Conservation (phyloP, 2,888 invertebrate species). For the Callyntrura sp. region DNA sequence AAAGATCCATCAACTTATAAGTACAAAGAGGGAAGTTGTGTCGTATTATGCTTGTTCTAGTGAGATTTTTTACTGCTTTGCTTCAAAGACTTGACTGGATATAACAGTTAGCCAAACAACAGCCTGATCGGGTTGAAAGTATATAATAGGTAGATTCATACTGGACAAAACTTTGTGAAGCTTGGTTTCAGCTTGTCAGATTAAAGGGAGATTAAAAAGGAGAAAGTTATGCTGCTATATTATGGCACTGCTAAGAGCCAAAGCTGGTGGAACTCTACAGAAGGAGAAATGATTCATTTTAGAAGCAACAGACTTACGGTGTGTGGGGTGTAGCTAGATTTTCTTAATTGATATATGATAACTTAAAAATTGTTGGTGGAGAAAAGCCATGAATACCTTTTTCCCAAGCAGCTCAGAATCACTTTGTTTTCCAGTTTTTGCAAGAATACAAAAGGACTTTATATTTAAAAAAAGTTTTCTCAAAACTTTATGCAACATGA, state of each 20-base stretch:
- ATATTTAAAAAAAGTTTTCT: no score
- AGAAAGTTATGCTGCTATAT: neutral
- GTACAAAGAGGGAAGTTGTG: neutral
- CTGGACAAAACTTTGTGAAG: slow-evolving; percentile 4
- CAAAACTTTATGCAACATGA: no score
- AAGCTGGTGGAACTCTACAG: slow-evolving; percentile 14
- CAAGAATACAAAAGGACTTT: no score
- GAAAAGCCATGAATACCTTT: slow-evolving; percentile 68
- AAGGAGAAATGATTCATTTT: slow-evolving; percentile 55
- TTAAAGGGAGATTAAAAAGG: slow-evolving; percentile 46
- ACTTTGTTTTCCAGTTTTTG: no score
- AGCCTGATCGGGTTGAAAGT: no score
- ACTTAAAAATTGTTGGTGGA: slow-evolving; percentile 66
- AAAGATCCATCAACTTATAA: neutral
- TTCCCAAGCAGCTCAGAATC: no score
- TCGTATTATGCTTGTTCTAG: no score
- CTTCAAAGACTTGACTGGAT: no score
- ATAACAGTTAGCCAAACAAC: neutral
- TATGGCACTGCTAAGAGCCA: neutral
- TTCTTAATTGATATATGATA: slow-evolving; percentile 68
- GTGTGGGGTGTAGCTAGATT: neutral
- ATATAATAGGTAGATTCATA: no score
- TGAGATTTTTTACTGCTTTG: no score
- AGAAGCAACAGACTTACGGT: slow-evolving; percentile 14
- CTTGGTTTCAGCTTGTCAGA: slow-evolving; percentile 10